Base-by-base conservation (phyloP, 37 sponge, comb jelly and placozoan species). In the Crambe crambe region DNA sequence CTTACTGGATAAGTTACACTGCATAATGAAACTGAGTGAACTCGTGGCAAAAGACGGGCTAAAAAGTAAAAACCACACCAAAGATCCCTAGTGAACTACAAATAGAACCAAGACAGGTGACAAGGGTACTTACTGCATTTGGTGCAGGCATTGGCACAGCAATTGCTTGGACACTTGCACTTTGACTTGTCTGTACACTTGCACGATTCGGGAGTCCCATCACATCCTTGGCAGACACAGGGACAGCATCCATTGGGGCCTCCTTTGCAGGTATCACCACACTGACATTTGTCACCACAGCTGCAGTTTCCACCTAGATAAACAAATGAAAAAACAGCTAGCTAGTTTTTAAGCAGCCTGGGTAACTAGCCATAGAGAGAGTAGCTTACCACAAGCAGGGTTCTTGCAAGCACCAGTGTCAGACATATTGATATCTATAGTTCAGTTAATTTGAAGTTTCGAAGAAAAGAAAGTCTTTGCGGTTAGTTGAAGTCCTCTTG, bases 141-240 rank as follows among this genome's bases (percentile, higher is more conserved):
- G 41, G 72, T 71, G 6, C 72, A 71, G 25, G 35, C n/a, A n/a
- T n/a, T n/a, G n/a, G n/a, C 38, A 18, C 38, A 35, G 38, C 39
- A 35, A 37, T 47, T 47, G 6, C 10, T 15, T 47, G 78, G 42
- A 65, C 78, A 78, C 57, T 51, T 68, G 58, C 80, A 79, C 57
- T 51, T 51, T 68, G 38, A 15, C 10, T 32, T 30, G 41, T 25
- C 37, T 0, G 20, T 36, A 68, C 80, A 79, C 70, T 58, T 59
- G 74, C 74, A 73, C 30, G 18, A 34, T 37, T 62, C 30, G 6
- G 6, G 3, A 40, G 80, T 25, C 18, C 80, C 69, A 35, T 68
- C 80, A 39, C 80, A 79, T 0, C 70, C 80, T 34, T 56, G 32
- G 27, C 80, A 79, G 39, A 69, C 58, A 47, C 80, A 79, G 38